Base-by-base conservation (phyloP, 2,797 vertebrate species). In the Hydrolagus colliei region DNA sequence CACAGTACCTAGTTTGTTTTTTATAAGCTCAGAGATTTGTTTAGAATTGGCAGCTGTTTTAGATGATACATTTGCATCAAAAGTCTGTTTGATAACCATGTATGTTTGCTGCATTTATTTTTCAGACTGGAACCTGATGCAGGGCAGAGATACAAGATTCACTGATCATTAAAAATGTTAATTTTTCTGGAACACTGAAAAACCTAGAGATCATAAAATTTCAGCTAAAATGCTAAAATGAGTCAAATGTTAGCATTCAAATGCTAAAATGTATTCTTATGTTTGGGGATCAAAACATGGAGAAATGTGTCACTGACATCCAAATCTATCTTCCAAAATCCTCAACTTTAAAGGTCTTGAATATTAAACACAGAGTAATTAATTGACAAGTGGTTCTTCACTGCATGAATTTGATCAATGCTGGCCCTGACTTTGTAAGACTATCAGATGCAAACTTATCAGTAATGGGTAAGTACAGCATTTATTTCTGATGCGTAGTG, bases 321-420 rank as follows among this genome's bases (percentile, higher is more conserved):
- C 35, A 77, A 77, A 5, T 22, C n/a, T 77, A 61, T 77, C 9
- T 4, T 77, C 52, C 75, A 2, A 76, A 16, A 20, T 77, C 16
- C 59, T 77, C 41, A 59, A 61, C 75, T 77, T 61, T 52, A 52
- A 11, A 10, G 52, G 61, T 77, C 52, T 20, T 77, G 52, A 77
- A 77, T 18, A 77, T 77, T 77, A 77, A 77, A 77, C 52, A 61
- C n/a, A 52, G 75, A 59, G n/a, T 20, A 61, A 77, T 12, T 61
- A 9, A 77, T 61, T 59, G 10, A 16, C 2, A 11, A 59, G 75
- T 20, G n/a, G 52, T 77, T 61, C 61, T 11, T 11, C 9, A 77
- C 2, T 61, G 9, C 52, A 61, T 77, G 52, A 4, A 22, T 2
- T 76, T 41, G 8, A 59, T 59, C 16, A 18, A 76, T 41, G 16